Conservation (phyloP, 2,888 invertebrate genomes). For the Leptopilina drosophilae region DNA sequence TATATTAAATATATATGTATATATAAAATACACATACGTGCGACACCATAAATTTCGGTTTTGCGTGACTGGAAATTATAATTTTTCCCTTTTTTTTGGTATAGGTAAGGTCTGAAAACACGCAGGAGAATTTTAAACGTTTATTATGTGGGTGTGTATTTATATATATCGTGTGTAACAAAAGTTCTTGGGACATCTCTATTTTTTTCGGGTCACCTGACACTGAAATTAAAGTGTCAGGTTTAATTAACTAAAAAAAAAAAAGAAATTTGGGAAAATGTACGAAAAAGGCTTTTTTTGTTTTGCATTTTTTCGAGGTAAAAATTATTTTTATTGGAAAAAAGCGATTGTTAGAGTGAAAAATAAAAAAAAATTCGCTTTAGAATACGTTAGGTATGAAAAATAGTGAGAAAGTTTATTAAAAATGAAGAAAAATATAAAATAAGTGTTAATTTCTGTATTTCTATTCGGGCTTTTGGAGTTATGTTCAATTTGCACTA, state of each 20-base stretch:
- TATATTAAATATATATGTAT: too few species aligned
- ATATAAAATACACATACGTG: not conserved
- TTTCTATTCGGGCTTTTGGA: too few species aligned
- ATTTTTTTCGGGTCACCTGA: slow-evolving; percentile 28
- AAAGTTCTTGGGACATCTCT: slow-evolving; percentile 35
- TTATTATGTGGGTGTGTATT: not conserved
- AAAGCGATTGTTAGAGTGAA: too few species aligned
- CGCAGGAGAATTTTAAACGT: not conserved
- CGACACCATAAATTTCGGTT: slow-evolving; percentile 1
- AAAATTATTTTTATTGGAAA: too few species aligned
- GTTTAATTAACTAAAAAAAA: not conserved
- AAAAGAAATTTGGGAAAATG: not conserved
- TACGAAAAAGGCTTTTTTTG: too few species aligned
- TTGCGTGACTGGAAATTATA: slow-evolving; percentile 36
- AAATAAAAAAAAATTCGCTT: too few species aligned
- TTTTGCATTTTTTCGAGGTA: too few species aligned
- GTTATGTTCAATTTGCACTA: too few species aligned
- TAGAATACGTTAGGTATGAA: too few species aligned
- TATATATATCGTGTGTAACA: slow-evolving; percentile 18
- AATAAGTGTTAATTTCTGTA: too few species aligned
- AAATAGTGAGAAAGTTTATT: too few species aligned
- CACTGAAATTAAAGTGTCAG: slow-evolving; percentile 28
- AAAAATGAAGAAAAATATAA: too few species aligned
- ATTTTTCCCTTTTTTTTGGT: not conserved
- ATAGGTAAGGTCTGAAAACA: slow-evolving; percentile 1